Base-by-base conservation (phyloP, 2,113 vertebrate genomes). In the Romanogobio albipinnatus region DNA sequence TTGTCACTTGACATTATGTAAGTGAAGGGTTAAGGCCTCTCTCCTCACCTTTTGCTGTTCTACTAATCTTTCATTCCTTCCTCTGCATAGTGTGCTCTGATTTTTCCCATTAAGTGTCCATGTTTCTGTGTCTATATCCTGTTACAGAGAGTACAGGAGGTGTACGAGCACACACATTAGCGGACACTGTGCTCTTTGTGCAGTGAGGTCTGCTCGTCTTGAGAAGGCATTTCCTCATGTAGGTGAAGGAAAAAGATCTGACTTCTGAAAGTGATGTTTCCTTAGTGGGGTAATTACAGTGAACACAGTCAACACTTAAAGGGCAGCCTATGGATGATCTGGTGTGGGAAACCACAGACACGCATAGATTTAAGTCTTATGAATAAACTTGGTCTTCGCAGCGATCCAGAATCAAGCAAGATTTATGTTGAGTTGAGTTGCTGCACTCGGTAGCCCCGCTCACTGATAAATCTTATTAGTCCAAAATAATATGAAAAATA, bases 261-360 rank as follows among this genome's bases (percentile, higher is more conserved):
- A 93, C 93, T 92, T 91, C 89, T 90, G 87, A 94, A 95, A 94
- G 91, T 90, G 91, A 81, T 91, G 91, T 93, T 93, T 95, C 93
- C 90, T 91, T 92, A 84, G 81, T 85, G 39, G 89, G 86, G 88
- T 89, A 88, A 91, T 79, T 89, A 81, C 89, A 74, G 59, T 82
- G 87, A 91, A 92, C 92, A 89, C 81, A 81, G 88, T 68, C 90
- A 89, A 92, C 88, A 93, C 75, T 92, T 92, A 87, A 87, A 90
- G 90, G 64, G 82, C 86, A 74, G 19, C 43, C 87, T 87, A 92
- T 89, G 92, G 91, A 85, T 86, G 89, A 90, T 85, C 89, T 89
- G 84, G 91, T 92, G 90, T 92, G 45, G 87, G 76, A 22, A 83
- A 89, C 83, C 19, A 19, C 53, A 71, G 17, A 56, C 26, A 71